Evolutionary conservation across 2,888 invertebrate genomes (phyloP).

Genomic region (Ferrisia virgata): DNA sequence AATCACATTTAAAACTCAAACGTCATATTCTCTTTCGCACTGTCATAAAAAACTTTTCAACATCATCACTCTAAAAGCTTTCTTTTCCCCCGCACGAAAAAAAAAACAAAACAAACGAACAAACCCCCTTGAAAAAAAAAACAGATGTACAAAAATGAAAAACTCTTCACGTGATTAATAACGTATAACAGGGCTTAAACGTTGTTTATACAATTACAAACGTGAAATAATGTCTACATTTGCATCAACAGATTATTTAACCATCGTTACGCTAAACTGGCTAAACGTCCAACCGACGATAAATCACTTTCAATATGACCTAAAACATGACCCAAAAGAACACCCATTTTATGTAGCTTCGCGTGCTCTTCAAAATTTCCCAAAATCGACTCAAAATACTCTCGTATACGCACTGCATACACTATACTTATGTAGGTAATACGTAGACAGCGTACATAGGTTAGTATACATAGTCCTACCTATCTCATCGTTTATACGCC

Average conservation of each 20-base stretch:
- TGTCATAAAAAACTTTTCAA: too few species aligned
- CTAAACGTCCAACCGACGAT: conserved; percentile 34
- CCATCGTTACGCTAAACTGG: conserved; percentile 24
- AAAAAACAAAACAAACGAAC: not conserved
- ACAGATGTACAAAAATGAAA: conserved; percentile 28
- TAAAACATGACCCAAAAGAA: conserved; percentile 33
- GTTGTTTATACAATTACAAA: conserved; percentile 40
- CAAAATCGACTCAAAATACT: not conserved
- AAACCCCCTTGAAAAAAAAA: not conserved
- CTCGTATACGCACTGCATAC: not conserved
- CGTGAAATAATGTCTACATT: conserved; percentile 43
- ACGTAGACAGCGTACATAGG: too few species aligned
- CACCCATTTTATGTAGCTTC: conserved; percentile 35
- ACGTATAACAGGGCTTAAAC: conserved; percentile 35
- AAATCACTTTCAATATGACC: conserved; percentile 34
- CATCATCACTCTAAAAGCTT: not conserved
- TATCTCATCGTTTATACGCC: too few species aligned
- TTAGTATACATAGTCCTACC: too few species aligned
- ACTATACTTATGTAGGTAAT: too few species aligned
- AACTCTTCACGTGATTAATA: conserved; percentile 39
- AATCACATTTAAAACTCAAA: too few species aligned
- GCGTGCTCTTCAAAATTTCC: not conserved
- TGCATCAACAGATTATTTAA: conserved; percentile 43
- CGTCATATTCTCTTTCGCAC: too few species aligned
- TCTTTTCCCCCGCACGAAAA: too few species aligned